These are phyloP conservation scores for Oscheius onirici DNA, from an alignment of 2,888 invertebrate species.

Conservation along the genomic window DNA sequence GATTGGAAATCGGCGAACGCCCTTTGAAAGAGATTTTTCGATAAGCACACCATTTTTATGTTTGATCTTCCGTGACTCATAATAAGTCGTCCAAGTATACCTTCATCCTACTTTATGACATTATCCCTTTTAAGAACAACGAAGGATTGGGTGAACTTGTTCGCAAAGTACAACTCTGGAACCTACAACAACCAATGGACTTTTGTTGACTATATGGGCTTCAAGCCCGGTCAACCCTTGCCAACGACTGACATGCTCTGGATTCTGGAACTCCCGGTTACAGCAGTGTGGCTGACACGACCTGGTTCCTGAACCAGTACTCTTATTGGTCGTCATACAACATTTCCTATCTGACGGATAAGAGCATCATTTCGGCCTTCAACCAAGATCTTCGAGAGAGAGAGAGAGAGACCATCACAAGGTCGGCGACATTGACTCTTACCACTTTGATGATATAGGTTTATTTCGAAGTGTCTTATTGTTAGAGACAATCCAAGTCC, in stretches of 20 bases:
- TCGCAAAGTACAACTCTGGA: slow-evolving; percentile 83
- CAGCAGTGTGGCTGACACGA: slow-evolving; percentile 63
- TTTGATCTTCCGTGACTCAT: slow-evolving; percentile 84
- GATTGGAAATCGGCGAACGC: too few relatives aligned
- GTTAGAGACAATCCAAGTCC: too few relatives aligned
- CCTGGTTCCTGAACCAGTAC: slow-evolving; percentile 72
- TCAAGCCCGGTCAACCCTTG: slow-evolving; percentile 74
- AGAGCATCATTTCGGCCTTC: slow-evolving; percentile 79
- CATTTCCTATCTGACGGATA: slow-evolving; percentile 77
- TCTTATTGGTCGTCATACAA: slow-evolving; percentile 83
- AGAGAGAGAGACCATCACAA: slow-evolving; percentile 77
- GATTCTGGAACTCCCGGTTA: slow-evolving; percentile 79
- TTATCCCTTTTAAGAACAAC: slow-evolving; percentile 40
- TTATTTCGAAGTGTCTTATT: too few relatives aligned
- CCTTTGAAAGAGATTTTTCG: too few relatives aligned
- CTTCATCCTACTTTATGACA: too few relatives aligned
- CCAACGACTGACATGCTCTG: slow-evolving; percentile 76
- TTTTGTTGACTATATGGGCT: slow-evolving; percentile 78
- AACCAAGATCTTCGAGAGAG: slow-evolving; percentile 71
- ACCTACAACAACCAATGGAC: slow-evolving; percentile 82
- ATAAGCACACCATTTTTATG: too few relatives aligned
- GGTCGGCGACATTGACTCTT: slow-evolving; percentile 78
- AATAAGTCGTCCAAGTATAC: slow-evolving; percentile 83
- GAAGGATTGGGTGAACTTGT: slow-evolving; percentile 58
- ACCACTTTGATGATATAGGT: slow-evolving; percentile 75